Base-by-base conservation (phyloP, 2,888 invertebrate species). In the Lymantria monacha region DNA sequence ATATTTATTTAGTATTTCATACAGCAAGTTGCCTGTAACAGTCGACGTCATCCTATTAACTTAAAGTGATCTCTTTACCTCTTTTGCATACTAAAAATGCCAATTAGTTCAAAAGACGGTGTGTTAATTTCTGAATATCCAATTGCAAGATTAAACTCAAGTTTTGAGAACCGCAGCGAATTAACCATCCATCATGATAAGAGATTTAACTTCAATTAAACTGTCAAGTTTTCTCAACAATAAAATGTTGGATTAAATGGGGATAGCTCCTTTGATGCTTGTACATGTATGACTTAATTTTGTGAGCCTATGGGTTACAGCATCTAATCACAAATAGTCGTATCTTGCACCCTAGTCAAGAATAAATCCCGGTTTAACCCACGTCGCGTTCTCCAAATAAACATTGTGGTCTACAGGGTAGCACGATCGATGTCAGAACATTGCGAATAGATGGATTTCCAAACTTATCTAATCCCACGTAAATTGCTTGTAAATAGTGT, bases 351-450 rank as follows among this genome's bases (percentile, higher is more conserved):
- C 71, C 59, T 74, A 71, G 76, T 76, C 72, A 72, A 72, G 76
- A 79, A 83, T 84, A 85, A 87, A 85, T 83, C 78, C 76, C 63
- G 63, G 77, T 76, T 72, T 69, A 77, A 80, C 76, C 81, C 79
- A 71, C 69, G 69, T 64, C 73, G 73, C 75, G 75, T 74, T 79
- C 73, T 63, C 60, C 73, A 70, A 81, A 81, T 81, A 85, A 84
- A 84, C 81, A 83, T 79, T 76, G 80, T 68, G 81, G 82, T 69
- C 72, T 60, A 68, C 56, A 65, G 71, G 69, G 70, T 66, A 66
- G 66, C 70, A 67, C 63, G 76, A 79, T 80, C 79, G 73, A 80
- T 77, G 74, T 75, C 74, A 75, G 75, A 75, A 81, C 74, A 78
- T 68, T 75, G 68, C 70, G 63, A 78, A 70, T 72, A 72, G 22